Conservation (phyloP, 2,797 vertebrate genomes). For the Pangasius larnaudii region DNA sequence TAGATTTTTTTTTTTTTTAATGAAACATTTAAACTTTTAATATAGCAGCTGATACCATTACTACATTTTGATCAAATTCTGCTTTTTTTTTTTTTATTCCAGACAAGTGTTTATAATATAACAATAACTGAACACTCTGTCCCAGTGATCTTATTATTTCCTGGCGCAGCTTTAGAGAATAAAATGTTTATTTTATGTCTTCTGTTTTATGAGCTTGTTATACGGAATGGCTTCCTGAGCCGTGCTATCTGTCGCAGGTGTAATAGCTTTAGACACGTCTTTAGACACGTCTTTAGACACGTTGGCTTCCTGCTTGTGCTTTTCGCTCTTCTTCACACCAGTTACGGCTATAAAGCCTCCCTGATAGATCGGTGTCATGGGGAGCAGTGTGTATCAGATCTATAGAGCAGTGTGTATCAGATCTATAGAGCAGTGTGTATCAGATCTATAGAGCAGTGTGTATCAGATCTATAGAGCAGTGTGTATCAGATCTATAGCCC, state of each 20-base stretch:
- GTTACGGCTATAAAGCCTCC: conserved; percentile 38
- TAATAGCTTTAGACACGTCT: background rate
- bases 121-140: background rate
- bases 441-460: conserved; percentile 27
- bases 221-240: background rate
- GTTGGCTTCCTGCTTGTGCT: conserved; percentile 1
- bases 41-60: background rate
- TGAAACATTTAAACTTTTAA: background rate
- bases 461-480: conserved; percentile 22
- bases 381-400: conserved; percentile 7
- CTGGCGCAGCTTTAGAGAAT: background rate
- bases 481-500: conserved; percentile 20
- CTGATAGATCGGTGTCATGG: conserved; percentile 23
- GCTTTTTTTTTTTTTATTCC: background rate
- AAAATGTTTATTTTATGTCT: background rate
- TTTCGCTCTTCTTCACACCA: conserved; percentile 22
- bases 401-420: conserved; percentile 17
- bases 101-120: background rate
- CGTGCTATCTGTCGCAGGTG: background rate
- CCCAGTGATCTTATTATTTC: background rate
- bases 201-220: background rate
- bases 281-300: background rate
- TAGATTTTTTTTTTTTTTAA: background rate
- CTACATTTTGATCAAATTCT: background rate
- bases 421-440: conserved; percentile 39